A percentile compares a stretch with the other conserved stretches of the same genome.
phyloP scores from a whole-genome alignment of 2,888 invertebrate genomes.

The Ormia ochracea region DNA sequence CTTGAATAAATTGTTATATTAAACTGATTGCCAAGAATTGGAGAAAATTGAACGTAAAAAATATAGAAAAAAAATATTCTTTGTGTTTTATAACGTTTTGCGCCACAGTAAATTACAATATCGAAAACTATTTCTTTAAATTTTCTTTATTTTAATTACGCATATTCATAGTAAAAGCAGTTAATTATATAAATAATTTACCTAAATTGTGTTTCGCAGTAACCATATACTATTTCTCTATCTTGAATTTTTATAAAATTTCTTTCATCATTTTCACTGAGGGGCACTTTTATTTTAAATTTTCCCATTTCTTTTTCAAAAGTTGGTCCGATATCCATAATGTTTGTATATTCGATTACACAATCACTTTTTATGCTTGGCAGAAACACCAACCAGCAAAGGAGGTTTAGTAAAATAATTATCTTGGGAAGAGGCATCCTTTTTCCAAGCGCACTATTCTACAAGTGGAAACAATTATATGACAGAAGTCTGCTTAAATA shows the following conservation, averaged over 20 bases:
- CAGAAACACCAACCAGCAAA: not conserved
- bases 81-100: too few species aligned
- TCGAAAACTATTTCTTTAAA: too few species aligned
- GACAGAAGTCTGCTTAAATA: not conserved
- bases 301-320: conserved; percentile 21
- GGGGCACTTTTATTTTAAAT: conserved; percentile 1
- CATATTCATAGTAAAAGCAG: not conserved
- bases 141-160: too few species aligned
- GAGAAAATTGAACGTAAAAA: not conserved
- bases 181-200: not conserved
- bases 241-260: not conserved
- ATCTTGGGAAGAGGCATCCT: not conserved
- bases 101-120: too few species aligned
- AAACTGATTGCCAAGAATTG: too few species aligned
- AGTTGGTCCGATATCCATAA: not conserved
- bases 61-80: not conserved
- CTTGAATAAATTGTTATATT: not conserved
- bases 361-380: conserved; percentile 7
- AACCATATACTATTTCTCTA: not conserved
- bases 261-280: not conserved
- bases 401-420: not conserved
- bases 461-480: not conserved
- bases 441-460: not conserved
- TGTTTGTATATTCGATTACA: not conserved
- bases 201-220: conserved; percentile 26